Conservation (phyloP, 2,888 invertebrate species). For the Thymelicus sylvestris region DNA sequence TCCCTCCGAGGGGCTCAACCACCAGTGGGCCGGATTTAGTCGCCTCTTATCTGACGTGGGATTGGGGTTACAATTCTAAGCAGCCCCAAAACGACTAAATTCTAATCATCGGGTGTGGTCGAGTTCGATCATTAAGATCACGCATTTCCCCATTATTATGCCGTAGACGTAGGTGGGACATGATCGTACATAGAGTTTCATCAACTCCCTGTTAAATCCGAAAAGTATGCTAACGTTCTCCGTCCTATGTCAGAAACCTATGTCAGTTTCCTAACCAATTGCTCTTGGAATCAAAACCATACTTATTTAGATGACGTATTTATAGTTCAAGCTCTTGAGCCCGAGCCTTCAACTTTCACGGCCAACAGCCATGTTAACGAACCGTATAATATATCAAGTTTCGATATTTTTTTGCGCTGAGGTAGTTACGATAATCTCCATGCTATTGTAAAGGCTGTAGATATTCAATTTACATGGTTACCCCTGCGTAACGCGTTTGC, state of each 20-base stretch:
- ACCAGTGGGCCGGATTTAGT: too few relatives aligned
- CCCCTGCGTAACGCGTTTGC: constrained; percentile 63
- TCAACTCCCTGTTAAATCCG: not conserved
- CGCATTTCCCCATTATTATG: too few relatives aligned
- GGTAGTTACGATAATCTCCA: constrained; percentile 31
- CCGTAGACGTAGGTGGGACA: too few relatives aligned
- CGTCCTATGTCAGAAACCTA: too few relatives aligned
- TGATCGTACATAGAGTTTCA: not conserved
- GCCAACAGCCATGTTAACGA: constrained; percentile 22
- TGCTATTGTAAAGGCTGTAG: constrained; percentile 48
- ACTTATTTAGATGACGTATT: constrained; percentile 12
- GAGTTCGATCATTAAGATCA: too few relatives aligned
- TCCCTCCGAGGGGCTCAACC: too few relatives aligned
- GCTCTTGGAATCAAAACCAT: constrained; percentile 12
- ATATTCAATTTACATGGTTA: constrained; percentile 61
- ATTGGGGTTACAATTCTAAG: too few relatives aligned
- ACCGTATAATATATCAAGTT: constrained; percentile 18
- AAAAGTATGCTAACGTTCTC: not conserved
- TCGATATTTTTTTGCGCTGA: constrained; percentile 19
- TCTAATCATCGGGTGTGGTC: too few relatives aligned
- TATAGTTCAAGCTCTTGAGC: constrained; percentile 13
- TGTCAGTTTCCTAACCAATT: too few relatives aligned
- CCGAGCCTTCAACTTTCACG: constrained; percentile 12
- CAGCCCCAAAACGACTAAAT: too few relatives aligned
- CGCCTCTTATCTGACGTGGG: too few relatives aligned